Evolutionary conservation across 1,140 invertebrate species (phyloP), one percentile per base, ranked within the genome.

Genomic region (Atta texana): DNA sequence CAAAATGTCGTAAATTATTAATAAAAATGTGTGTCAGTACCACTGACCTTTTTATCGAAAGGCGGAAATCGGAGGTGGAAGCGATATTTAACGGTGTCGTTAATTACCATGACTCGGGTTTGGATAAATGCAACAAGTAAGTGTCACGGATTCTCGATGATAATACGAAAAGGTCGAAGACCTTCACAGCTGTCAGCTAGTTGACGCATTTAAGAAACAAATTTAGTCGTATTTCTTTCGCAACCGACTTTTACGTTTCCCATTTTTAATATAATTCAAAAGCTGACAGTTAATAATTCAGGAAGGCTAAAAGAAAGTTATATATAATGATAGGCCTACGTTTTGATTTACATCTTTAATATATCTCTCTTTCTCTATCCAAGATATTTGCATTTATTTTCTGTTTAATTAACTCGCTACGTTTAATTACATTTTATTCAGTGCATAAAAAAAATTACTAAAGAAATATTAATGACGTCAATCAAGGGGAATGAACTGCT

Each of bases 51-150:
- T 74, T 5, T 18, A 31, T 6, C 12, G 51, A 49, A 44, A 63
- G 80, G 16, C n/a, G 64, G 77, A 82, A 53, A 61, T 82, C 24
- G 51, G 28, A 61, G 80, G 51, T 51, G 55, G 59, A 21, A 75
- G 77, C 90, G 88, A 55, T 87, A 81, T 81, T 75, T 75, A 88
- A 85, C 39, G 64, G 31, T 53, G 68, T 3, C 69, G 61, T 88
- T 86, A 85, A 90, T 90, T 87, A 81, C 16, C 71, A 39, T 44
- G 61, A 77, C 51, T 66, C 61, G 86, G 88, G 86, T 92, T 71
- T 21, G 85, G 86, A 91, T 92, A 93, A 94, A 93, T 94, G 93
- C 93, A 94, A 94, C 92, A 93, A 93, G 93, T 87, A 92, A 92
- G 91, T 89, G 90, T 87, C 88, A 88, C 85, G 69, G 77, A 75